Base-by-base conservation (phyloP, 2,888 invertebrate genomes). In the Schrankia costaestrigalis region DNA sequence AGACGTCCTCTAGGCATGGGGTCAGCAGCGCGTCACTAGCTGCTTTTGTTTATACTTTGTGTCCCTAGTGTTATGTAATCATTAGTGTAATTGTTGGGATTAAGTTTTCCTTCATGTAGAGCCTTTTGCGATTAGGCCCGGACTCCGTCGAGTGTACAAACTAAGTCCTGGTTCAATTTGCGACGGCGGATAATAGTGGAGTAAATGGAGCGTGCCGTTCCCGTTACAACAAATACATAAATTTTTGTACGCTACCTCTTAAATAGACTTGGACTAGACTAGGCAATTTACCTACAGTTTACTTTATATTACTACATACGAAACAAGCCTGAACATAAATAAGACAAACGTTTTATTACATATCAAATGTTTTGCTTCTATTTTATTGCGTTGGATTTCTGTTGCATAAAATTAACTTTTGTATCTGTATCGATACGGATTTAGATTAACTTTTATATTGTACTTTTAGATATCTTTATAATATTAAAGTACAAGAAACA, bases 1-100 rank as follows among this genome's bases (percentile, higher is more conserved):
- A 79, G 76, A 73, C 69, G 62, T 71, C 55, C 71, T 71, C 74
- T 74, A 78, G 74, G 73, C 64, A 53, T 63, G 64, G 63, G 69
- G 68, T 66, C 70, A 58, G 63, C 56, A 56, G 51, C 49, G 58
- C 53, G 57, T 60, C 71, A 62, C 63, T 69, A 69, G 62, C 66
- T 60, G 61, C 69, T 64, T 71, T 71, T 72, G 73, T 78, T 72
- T 74, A 71, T 73, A 68, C 68, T 72, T 70, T 64, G 62, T 49
- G 60, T 71, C 75, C 76, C 76, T 55, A 63, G 71, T 67, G 74
- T 66, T 72, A 71, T 72, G 71, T 74, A 69, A 71, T 70, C 71
- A 70, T 65, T 68, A 70, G 64, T 70, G 65, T 73, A 72, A 75
- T 71, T 71, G 67, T 56, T 40, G 48, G 58, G 63, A 67, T 74